phyloP scores from a whole-genome alignment of 2,113 vertebrate genomes.

The Alethe diademata region DNA sequence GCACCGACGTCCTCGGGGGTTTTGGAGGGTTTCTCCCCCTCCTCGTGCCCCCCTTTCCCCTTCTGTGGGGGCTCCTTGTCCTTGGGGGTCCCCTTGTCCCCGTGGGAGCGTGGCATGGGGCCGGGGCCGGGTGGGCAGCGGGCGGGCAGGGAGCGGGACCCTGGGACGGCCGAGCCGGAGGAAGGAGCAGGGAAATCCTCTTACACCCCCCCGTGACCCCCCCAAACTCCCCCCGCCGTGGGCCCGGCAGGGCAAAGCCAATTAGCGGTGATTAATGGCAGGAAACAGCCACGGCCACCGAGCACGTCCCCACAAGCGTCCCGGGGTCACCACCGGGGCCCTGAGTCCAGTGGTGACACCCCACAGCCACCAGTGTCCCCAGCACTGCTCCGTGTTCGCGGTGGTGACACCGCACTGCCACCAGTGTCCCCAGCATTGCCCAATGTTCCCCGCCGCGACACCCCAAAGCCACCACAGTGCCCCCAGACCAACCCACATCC shows the following conservation, averaged over 20 bases:
- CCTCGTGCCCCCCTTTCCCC: not conserved
- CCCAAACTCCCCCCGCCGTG: not conserved
- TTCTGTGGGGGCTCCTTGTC: not conserved
- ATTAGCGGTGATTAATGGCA: slow-evolving; percentile 42
- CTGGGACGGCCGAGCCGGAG: not conserved
- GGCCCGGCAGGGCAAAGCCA: slow-evolving; percentile 20
- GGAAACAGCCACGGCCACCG: not conserved
- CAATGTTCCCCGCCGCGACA: not conserved
- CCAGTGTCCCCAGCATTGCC: not conserved
- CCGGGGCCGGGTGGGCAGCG: not conserved
- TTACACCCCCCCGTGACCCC: not conserved
- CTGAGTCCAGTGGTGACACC: not conserved
- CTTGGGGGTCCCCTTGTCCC: not conserved
- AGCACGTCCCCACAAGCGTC: not conserved
- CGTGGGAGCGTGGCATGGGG: slow-evolving; percentile 52
- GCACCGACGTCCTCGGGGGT: not conserved
- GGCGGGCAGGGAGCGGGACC: not conserved
- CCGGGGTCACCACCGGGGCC: not conserved
- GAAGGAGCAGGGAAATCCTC: slow-evolving; percentile 38
- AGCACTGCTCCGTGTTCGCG: no score
- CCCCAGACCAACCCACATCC: not conserved
- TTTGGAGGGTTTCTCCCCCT: not conserved
- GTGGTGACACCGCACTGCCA: no score
- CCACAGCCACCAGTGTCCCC: no score
- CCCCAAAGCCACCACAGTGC: not conserved